Evolutionary conservation across 2,113 vertebrate species (phyloP), one percentile per base, ranked within the genome.

Genomic region (Nesogale talazaci): DNA sequence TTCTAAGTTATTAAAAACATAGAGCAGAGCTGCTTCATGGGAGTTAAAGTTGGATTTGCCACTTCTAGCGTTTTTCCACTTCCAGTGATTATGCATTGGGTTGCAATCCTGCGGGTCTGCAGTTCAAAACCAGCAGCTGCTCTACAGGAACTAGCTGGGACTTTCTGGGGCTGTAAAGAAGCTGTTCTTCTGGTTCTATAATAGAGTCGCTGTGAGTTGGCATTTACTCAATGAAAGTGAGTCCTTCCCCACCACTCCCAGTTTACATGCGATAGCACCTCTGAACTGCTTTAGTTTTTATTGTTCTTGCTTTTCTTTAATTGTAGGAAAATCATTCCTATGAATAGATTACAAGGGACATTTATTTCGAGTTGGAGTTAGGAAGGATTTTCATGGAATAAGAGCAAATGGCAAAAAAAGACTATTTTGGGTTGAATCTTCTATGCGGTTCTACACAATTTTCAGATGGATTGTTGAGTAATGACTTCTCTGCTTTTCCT

Each of bases 351-450:
- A 22, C 4, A 56, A 61, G 12, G 86, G 25, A 83, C 5, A 94
- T 52, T 77, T 89, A 52, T 52, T 80, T 91, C 46, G 25, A 12
- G 4, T 95, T 77, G 87, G 22, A 72, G 4, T 86, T 46, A 85
- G 3, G 9, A 90, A 16, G 3, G 36, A 79, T 81, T 89, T 85
- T 88, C 14, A 20, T 83, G 16, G 57, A 3, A 67, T 34, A 23
- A 77, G 10, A 52, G 59, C 2, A 57, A 40, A 2, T 78, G 77
- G 85, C 36, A 0, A 75, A 9, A 9, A 46, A 4, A 6, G 31
- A 74, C 61, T 89, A 52, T 85, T 86, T 80, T 52, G 34, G 10
- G 2, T 79, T 91, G 17, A 93, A 75, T 1, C 7, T 75, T 88
- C 6, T 77, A 46, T 1, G 16, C 22, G 6, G 59, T 59, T 20